Evolutionary conservation across 2,888 invertebrate species (phyloP).

Genomic region (Mythimna ferrago): DNA sequence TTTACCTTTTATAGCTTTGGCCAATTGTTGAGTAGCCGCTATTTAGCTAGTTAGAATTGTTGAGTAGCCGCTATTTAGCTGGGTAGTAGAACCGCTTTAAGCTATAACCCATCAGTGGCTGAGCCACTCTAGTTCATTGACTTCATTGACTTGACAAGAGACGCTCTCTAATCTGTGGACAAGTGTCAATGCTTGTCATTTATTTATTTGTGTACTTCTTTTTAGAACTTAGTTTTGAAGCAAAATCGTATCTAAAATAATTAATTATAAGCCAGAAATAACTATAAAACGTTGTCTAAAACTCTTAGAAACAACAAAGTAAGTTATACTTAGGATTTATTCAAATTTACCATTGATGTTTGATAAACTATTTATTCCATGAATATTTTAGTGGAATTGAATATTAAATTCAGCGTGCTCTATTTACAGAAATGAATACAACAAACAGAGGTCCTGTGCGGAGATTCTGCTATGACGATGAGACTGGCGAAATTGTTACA

Average conservation of each 20-base stretch:
- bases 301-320: background rate
- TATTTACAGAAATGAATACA: conserved; percentile 62
- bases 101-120: too few relatives aligned
- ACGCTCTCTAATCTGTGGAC: too few relatives aligned
- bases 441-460: conserved; percentile 58
- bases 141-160: too few relatives aligned
- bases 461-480: conserved; percentile 83
- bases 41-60: too few relatives aligned
- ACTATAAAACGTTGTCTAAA: background rate
- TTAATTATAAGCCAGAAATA: background rate
- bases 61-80: too few relatives aligned
- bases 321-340: conserved; percentile 1
- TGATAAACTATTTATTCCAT: conserved; percentile 7
- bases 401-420: conserved; percentile 34
- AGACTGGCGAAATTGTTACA: conserved; percentile 88
- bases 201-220: conserved; percentile 8
- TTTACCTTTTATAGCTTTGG: too few relatives aligned
- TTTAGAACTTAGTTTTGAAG: background rate
- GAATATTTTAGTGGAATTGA: conserved; percentile 40
- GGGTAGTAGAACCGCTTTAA: too few relatives aligned
- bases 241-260: background rate
- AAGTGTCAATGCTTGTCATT: conserved; percentile 6
- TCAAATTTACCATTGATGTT: conserved; percentile 7
- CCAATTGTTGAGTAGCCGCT: too few relatives aligned
- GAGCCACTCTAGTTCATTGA: too few relatives aligned